Evolutionary conservation across 1,140 invertebrate species (phyloP).

Genomic region (Brachionus asplanchnoidis): DNA sequence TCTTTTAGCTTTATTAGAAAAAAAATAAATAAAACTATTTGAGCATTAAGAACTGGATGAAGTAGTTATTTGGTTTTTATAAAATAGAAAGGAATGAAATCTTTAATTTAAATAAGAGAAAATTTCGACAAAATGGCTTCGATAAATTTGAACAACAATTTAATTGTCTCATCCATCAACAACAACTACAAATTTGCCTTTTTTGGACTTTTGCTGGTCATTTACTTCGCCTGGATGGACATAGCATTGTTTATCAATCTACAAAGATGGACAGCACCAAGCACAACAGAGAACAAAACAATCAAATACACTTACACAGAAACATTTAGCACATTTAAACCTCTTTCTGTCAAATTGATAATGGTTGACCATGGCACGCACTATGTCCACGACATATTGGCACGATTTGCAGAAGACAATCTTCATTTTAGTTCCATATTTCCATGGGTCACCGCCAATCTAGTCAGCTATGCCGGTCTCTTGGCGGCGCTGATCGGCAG

Average conservation of each 20-base stretch:
- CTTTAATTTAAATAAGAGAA: neutral
- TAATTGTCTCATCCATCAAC: neutral
- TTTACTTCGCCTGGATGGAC: constrained; percentile 30
- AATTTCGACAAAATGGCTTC: neutral
- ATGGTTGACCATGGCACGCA: constrained; percentile 17
- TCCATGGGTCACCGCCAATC: constrained; percentile 3
- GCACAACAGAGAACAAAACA: neutral
- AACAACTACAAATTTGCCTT: constrained; percentile 25
- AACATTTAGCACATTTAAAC: neutral
- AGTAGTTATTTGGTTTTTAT: neutral
- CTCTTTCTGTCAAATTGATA: neutral
- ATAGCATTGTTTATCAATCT: constrained; percentile 18
- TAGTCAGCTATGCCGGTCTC: constrained; percentile 6
- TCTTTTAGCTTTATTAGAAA: neutral
- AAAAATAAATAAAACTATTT: neutral
- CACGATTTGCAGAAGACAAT: neutral
- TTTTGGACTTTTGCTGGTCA: neutral
- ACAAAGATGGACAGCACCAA: neutral
- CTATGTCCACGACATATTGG: constrained; percentile 14
- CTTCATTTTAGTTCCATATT: neutral
- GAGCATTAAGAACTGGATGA: neutral
- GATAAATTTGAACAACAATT: constrained; percentile 3
- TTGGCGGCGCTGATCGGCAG: neutral
- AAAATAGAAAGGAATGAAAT: neutral
- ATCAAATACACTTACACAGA: neutral